phyloP scores from a whole-genome alignment of 64 coral and sea anemone species.

The Dendronephthya gigantea region DNA sequence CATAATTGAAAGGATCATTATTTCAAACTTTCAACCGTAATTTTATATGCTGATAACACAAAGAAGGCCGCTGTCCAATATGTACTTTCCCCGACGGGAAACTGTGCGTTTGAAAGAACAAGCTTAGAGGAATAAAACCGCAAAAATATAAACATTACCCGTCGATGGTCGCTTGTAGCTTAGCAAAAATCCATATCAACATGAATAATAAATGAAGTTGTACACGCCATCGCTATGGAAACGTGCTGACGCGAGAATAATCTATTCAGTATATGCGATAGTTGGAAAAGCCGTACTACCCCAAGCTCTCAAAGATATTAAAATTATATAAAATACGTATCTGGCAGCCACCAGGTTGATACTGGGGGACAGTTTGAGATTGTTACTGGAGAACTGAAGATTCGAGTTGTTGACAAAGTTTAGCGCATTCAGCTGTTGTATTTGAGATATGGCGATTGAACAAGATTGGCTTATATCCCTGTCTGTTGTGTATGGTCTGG shows the following conservation, averaged over 20 bases:
- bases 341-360: neutral
- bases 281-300: neutral
- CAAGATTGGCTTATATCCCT: constrained; percentile 94
- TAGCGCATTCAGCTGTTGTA: neutral
- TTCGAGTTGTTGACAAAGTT: neutral
- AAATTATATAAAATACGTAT: neutral
- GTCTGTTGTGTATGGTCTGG: constrained; percentile 85
- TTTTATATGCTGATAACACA: no score
- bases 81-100: no score
- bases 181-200: no score
- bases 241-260: neutral
- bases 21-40: no score
- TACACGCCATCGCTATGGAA: neutral
- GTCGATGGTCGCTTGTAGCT: no score
- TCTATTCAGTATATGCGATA: neutral
- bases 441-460: constrained; percentile 55
- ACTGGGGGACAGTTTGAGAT: neutral
- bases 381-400: neutral
- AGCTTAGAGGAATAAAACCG: no score
- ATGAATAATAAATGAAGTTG: neutral
- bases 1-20: no score
- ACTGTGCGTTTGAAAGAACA: no score
- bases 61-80: no score
- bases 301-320: neutral
- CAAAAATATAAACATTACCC: no score